A percentile compares a stretch with the other conserved stretches of the same genome.
Conservation (phyloP, 1,140 invertebrate genomes). For the Musca domestica region DNA sequence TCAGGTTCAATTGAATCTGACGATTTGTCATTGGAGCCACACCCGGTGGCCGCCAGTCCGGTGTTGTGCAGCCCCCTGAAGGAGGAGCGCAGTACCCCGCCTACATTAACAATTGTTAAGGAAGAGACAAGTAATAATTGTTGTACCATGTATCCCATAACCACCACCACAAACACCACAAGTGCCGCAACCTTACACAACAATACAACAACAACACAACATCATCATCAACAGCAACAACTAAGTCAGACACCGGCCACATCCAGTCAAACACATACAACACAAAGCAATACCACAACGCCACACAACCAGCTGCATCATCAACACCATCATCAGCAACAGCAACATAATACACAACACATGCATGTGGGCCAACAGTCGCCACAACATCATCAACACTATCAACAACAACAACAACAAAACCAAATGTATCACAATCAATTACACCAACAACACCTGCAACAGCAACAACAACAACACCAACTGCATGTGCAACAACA, state of each 20-base stretch:
- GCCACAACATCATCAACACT: constrained; percentile 48
- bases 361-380: constrained; percentile 44
- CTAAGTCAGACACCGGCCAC: constrained; percentile 39
- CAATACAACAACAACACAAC: constrained; percentile 55
- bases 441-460: constrained; percentile 45
- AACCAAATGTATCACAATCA: constrained; percentile 40
- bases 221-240: constrained; percentile 39
- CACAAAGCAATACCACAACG: constrained; percentile 43
- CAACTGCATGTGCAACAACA: constrained; percentile 56
- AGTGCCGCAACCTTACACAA: constrained; percentile 25
- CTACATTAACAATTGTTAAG: constrained; percentile 64
- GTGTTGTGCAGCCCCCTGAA: constrained; percentile 60
- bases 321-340: constrained; percentile 41
- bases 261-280: constrained; percentile 26
- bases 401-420: constrained; percentile 47
- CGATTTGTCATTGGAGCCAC: constrained; percentile 68
- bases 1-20: constrained; percentile 74
- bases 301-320: constrained; percentile 52
- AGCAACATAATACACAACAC: constrained; percentile 35
- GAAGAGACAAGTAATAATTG: constrained; percentile 71
- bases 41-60: constrained; percentile 54
- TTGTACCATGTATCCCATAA: constrained; percentile 65
- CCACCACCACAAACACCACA: constrained; percentile 37
- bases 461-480: constrained; percentile 40
- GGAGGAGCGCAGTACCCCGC: constrained; percentile 56